Conservation (phyloP, 2,113 vertebrate species). For the Pogonocichla stellata region DNA sequence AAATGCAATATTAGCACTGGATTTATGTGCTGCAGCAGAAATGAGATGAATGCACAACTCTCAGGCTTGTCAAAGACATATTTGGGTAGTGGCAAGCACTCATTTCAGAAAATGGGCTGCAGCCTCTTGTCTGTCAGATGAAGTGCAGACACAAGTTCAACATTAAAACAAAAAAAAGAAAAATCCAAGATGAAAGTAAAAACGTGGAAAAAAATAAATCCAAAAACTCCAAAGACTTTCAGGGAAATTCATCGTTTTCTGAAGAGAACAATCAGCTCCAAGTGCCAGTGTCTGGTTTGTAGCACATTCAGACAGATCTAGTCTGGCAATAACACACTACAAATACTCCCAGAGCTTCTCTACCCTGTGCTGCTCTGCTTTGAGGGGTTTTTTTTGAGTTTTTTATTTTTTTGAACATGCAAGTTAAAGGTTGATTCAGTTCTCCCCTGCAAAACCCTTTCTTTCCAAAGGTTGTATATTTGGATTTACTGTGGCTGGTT, state of each 20-base stretch:
- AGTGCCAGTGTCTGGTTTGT: neutral
- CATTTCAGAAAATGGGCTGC: conserved; percentile 27
- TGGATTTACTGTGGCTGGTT: conserved; percentile 67
- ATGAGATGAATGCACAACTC: conserved; percentile 36
- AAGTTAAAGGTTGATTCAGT: conserved; percentile 62
- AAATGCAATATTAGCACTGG: conserved; percentile 26
- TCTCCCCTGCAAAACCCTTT: conserved; percentile 34
- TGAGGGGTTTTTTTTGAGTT: neutral
- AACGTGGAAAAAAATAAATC: neutral
- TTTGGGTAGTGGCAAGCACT: conserved; percentile 20
- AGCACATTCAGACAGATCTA: conserved; percentile 10
- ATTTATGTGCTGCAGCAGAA: neutral
- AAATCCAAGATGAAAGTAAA: conserved; percentile 40
- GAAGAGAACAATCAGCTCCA: conserved; percentile 42
- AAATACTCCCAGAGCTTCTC: conserved; percentile 22
- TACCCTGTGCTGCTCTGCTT: conserved; percentile 1
- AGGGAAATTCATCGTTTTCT: conserved; percentile 9
- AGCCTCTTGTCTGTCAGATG: conserved; percentile 10
- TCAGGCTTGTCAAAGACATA: neutral
- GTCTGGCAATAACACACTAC: conserved; percentile 45
- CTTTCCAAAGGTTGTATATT: neutral
- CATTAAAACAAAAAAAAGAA: conserved; percentile 47
- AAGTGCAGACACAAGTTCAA: conserved; percentile 29
- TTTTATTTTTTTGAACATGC: neutral
- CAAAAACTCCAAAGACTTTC: neutral